phyloP scores from a whole-genome alignment of 1,140 invertebrate species.

The Akabosia matsudoensis region DNA sequence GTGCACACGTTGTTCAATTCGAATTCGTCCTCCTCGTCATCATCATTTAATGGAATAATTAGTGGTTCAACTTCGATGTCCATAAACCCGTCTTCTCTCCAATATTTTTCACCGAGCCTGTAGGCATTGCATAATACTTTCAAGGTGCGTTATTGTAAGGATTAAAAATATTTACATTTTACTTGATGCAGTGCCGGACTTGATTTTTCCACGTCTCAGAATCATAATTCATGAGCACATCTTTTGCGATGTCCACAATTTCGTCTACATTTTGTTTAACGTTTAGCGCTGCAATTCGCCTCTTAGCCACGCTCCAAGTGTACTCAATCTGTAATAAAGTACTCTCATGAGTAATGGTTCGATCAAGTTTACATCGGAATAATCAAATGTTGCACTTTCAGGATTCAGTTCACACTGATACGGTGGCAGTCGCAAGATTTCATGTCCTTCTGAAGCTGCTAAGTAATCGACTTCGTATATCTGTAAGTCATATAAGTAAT shows the following conservation, averaged over 20 bases:
- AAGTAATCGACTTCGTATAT: neutral
- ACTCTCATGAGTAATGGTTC: too few relatives aligned
- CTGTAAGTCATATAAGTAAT: too few relatives aligned
- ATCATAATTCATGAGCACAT: neutral
- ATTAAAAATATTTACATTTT: neutral
- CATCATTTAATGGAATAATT: neutral
- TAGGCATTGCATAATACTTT: neutral
- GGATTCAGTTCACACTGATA: neutral
- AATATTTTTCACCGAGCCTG: neutral
- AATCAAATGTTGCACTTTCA: neutral
- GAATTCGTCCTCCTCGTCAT: neutral
- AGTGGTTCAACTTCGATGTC: neutral
- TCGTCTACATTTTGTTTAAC: neutral
- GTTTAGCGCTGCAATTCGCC: neutral
- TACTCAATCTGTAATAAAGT: too few relatives aligned
- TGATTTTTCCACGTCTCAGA: neutral
- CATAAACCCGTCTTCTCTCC: neutral
- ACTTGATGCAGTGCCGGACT: neutral
- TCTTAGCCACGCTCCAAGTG: neutral
- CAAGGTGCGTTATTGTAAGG: neutral
- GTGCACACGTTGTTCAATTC: neutral
- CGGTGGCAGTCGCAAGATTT: neutral
- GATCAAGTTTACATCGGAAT: too few relatives aligned
- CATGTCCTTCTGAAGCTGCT: neutral
- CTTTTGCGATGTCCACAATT: neutral